Evolutionary conservation across 1,140 invertebrate genomes (phyloP), one percentile per base, ranked within the genome.

Genomic region (Lerema accius): DNA sequence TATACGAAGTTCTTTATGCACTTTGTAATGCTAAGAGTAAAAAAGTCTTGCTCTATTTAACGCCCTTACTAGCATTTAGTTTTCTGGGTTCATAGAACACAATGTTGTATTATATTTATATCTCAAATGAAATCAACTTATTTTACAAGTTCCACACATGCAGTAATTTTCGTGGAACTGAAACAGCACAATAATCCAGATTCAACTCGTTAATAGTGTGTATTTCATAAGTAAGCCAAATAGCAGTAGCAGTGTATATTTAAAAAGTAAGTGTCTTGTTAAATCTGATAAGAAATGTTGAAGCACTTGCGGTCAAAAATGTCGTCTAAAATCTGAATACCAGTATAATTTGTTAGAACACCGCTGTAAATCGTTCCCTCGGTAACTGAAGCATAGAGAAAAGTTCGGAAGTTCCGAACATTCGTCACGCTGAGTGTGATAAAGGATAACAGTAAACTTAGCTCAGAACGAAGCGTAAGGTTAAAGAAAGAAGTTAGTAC

Each of bases 381-480:
- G 51, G 51, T 56, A 56, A 39, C 51, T 55, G 51, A 55, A 55
- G 9, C 51, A 55, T 55, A 55, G 37, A 55, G 39, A 55, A 55
- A 55, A 55, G 51, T 55, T 55, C 15, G 39, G 42, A 43, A 55
- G 46, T 65, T 45, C 13, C 49, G 55, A 53, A 65, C 63, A 65
- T 59, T 65, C 56, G 63, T 65, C 53, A 65, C 48, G 14, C 23
- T 56, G 45, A 37, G 45, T 40, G 26, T 58, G 63, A 65, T 59
- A 65, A 65, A 65, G 63, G 46, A 59, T 42, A 45, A 40, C 39
- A 50, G 19, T 37, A 16, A 65, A 65, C 26, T 65, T 65, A 50
- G 10, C 11, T 65, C 13, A 35, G 49, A 43, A 49, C 49, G 23
- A 23, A 35, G 45, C 35, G 19, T 62, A 50, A 62, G 55, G 11